Base-by-base conservation (phyloP, 2,888 invertebrate species). In the Amiota minor region DNA sequence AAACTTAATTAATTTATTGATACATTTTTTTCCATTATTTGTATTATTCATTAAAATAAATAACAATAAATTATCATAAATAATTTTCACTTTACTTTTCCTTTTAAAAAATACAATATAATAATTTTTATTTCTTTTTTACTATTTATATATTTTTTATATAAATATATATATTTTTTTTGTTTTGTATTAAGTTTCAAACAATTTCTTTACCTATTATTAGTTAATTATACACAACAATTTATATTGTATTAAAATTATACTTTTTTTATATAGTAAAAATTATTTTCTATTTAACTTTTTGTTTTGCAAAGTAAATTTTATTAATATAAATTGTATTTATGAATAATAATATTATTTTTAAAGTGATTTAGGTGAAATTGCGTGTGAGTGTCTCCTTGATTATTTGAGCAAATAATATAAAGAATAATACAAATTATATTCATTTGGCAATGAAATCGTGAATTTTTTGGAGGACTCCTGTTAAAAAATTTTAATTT, bases 391-490 rank as follows among this genome's bases (percentile, higher is more conserved):
- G 35, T 55, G 61, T 61, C 0, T 35, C 0, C 6, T 35, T 35
- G 6, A 35, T 35, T 35, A 35, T 35, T 35, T 35, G 35, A 35
- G 35, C 35, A 35, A 35, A 35, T 6, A 35, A 2, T 6, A 35
- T 35, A 35, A 35, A 35, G 6, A 35, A 35, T 35, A 35, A 35
- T 35, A 35, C 0, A 35, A 23, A 23, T 2, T 6, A 6, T 35
- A 68, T n/a, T 18, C 12, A 6, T 45, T 35, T 65, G 45, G 11
- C 47, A 65, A 12, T 9, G 45, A 16, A n/a, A 9, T 23, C 47
- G 18, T 59, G 12, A 56, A 56, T 49, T 73, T 18, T 80, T 64
- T 80, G 83, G 83, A 83, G 83, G 76, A 81, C 83, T 86, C 83
- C 83, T 73, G 75, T 79, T 64, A 64, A 75, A 59, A 35, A 35